A percentile compares a stretch with the other conserved stretches of the same genome.
These are phyloP conservation scores for Epistrophe grossulariae DNA, from an alignment of 2,888 invertebrate genomes.

Conservation along the genomic window DNA sequence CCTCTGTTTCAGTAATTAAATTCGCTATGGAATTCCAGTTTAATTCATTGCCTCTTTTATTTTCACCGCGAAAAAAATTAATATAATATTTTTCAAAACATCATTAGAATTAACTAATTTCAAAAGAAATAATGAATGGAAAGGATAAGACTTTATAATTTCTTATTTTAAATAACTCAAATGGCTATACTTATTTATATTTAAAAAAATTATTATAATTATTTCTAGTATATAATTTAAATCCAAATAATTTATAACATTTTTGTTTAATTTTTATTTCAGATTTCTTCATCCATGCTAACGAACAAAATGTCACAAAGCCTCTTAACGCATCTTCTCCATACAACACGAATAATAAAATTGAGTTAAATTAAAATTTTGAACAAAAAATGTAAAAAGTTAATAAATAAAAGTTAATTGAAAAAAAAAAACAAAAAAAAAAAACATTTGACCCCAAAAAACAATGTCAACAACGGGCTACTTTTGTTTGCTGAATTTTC, in stretches of 20 bases:
- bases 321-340: background rate
- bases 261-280: background rate
- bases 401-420: conserved; percentile 17
- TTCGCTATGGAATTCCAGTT: background rate
- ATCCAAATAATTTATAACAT: too few relatives aligned
- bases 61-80: background rate
- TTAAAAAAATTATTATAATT: too few relatives aligned
- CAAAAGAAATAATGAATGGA: background rate
- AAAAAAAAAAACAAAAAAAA: conserved; percentile 33
- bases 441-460: conserved; percentile 63
- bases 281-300: background rate
- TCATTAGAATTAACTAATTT: background rate
- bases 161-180: too few relatives aligned
- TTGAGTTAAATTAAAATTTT: conserved; percentile 4
- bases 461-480: conserved; percentile 77
- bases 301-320: conserved; percentile 16
- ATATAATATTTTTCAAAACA: background rate
- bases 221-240: background rate
- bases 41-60: background rate
- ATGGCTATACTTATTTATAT: too few relatives aligned
- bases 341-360: conserved; percentile 11
- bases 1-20: background rate
- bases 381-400: background rate
- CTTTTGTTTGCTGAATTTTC: conserved; percentile 80
- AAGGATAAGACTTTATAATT: background rate